Evolutionary conservation across 2,888 invertebrate genomes (phyloP), one percentile per base, ranked within the genome.

Genomic region (Apotomis betuletana): DNA sequence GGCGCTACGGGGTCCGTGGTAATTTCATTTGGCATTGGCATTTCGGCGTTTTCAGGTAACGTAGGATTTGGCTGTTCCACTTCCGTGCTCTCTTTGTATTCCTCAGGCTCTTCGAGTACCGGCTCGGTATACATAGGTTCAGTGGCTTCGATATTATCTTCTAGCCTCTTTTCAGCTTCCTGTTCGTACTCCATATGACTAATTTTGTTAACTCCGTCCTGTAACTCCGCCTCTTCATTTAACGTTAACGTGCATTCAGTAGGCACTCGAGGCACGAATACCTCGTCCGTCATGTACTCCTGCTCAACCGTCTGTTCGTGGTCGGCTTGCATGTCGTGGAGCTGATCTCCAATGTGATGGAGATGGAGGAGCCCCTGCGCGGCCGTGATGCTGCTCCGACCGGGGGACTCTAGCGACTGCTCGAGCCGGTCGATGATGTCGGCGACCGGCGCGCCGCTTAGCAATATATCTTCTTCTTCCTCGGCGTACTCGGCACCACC

Each of bases 391-490:
- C 91, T 90, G 77, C 89, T 91, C 12, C 88, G 86, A 38, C 89
- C 88, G n/a, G 92, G 91, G 41, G 89, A 91, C 78, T 87, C 93
- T 49, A 96, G 89, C 46, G 95, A 94, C 78, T 95, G 95, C 78
- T 95, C 94, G 52, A 96, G 89, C 57, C 95, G 89, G 70, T 94
- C 94, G 72, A 96, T 94, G 74, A 96, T 95, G 79, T 96, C 96
- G 3, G 91, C 89, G 6, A 94, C 94, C 0, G 94, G 94, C 73
- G 94, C 94, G 8, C 85, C 87, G 63, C 86, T 85, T 74, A 94
- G 81, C 69, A 94, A 78, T 76, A 93, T 89, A 65, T 93, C 92
- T 10, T 93, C 94, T 67, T 93, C 93, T 61, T 91, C 93, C 63
- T 92, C 93, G 4, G 83, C 88, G 78, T 94, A 94, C 70, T 94